Percentiles rank a stretch among this genome's conserved stretches.
Conservation (phyloP, 2,797 vertebrate genomes). For the Petrocephalus schoutedeni region DNA sequence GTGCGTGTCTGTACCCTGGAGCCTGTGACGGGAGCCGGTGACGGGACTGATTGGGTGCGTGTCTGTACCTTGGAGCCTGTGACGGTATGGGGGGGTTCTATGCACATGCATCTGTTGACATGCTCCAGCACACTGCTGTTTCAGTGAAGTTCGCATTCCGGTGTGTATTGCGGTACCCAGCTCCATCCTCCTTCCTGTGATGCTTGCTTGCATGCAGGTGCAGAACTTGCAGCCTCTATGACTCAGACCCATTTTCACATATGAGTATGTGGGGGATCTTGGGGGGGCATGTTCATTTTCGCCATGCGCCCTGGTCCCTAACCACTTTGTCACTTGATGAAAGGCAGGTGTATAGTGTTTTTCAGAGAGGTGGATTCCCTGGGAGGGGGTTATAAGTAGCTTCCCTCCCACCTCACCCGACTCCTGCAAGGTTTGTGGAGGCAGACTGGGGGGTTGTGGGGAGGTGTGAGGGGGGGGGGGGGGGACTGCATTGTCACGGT, state of each 20-base stretch:
- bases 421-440: constrained; percentile 38
- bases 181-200: neutral
- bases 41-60: too few species aligned
- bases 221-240: neutral
- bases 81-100: neutral
- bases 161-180: neutral
- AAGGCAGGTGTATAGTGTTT: constrained; percentile 34
- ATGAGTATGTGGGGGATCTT: neutral
- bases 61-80: too few species aligned
- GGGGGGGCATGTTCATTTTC: constrained; percentile 60
- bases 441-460: constrained; percentile 24
- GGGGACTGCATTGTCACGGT: constrained; percentile 28
- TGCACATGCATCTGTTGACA: neutral
- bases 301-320: constrained; percentile 55
- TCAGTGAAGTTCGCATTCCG: neutral
- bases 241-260: constrained; percentile 52
- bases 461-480: constrained; percentile 39
- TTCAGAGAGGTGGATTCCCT: constrained; percentile 49
- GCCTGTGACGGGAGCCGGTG: neutral
- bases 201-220: neutral
- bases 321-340: constrained; percentile 10
- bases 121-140: neutral
- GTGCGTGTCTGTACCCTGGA: neutral
- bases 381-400: constrained; percentile 66
- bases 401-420: constrained; percentile 47